Conservation (phyloP, 1,140 invertebrate species). For the Sitophilus oryzae region DNA sequence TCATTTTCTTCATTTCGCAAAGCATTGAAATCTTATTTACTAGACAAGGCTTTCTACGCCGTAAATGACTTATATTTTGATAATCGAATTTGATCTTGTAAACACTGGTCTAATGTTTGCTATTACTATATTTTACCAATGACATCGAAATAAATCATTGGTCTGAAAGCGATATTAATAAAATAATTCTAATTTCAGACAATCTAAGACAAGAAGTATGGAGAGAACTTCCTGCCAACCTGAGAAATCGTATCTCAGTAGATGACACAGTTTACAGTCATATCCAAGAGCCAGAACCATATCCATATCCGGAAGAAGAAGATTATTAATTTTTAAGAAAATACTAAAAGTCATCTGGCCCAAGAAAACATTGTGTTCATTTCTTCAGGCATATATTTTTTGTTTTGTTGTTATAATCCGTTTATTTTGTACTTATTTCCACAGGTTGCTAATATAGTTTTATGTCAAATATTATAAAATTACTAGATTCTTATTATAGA, state of each 20-base stretch:
- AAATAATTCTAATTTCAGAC: constrained; percentile 56
- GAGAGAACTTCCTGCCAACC: constrained; percentile 63
- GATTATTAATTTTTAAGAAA: background rate
- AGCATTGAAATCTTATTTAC: too few relatives aligned
- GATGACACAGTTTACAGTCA: constrained; percentile 44
- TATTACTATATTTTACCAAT: constrained; percentile 7
- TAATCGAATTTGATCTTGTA: too few relatives aligned
- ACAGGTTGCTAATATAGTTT: background rate
- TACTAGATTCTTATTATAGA: too few relatives aligned
- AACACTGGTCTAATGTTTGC: too few relatives aligned
- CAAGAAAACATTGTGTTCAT: background rate
- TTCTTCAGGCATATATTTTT: too few relatives aligned
- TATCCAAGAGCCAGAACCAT: constrained; percentile 13
- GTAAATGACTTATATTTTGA: too few relatives aligned
- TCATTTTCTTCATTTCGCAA: too few relatives aligned
- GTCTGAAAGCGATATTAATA: too few relatives aligned
- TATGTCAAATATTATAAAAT: too few relatives aligned
- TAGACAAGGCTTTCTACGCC: too few relatives aligned
- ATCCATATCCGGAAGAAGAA: too few relatives aligned
- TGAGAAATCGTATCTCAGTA: constrained; percentile 63
- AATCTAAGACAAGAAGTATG: constrained; percentile 75
- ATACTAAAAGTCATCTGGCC: background rate
- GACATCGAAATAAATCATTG: constrained; percentile 1
- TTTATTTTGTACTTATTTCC: background rate
- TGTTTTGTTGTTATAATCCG: too few relatives aligned